Conservation (phyloP, 2,113 vertebrate species). For the Bubo bubo region DNA sequence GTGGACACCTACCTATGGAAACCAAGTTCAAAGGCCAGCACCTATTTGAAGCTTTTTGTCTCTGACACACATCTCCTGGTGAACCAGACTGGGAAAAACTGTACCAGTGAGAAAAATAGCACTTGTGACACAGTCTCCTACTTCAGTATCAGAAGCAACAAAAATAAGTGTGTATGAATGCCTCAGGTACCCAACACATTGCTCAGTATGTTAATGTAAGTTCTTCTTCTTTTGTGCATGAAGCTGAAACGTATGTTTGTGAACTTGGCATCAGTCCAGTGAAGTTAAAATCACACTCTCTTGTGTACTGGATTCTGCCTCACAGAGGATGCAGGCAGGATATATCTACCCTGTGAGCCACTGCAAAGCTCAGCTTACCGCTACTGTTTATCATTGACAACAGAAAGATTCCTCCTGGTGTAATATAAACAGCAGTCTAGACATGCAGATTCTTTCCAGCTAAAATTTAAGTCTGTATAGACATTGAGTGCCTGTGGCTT, state of each 20-base stretch:
- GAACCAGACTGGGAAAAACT: neutral
- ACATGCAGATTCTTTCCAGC: neutral
- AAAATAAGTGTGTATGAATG: neutral
- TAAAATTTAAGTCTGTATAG: neutral
- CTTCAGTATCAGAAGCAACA: neutral
- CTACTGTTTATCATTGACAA: neutral
- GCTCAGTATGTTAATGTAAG: neutral
- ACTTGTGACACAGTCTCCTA: neutral
- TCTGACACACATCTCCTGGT: neutral
- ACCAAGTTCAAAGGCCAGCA: neutral
- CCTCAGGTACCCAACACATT: neutral
- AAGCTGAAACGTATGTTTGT: neutral
- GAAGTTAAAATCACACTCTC: neutral
- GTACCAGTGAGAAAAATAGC: neutral
- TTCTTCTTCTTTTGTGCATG: neutral
- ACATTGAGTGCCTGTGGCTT: neutral
- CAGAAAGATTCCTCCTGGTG: neutral
- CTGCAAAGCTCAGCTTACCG: neutral
- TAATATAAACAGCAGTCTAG: neutral
- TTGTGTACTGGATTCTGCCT: neutral
- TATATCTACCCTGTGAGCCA: neutral
- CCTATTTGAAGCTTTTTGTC: neutral
- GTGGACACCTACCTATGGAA: neutral
- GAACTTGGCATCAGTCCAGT: neutral
- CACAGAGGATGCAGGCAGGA: neutral